Evolutionary conservation across 2,888 invertebrate species (phyloP).

Genomic region (Diogma glabrata): DNA sequence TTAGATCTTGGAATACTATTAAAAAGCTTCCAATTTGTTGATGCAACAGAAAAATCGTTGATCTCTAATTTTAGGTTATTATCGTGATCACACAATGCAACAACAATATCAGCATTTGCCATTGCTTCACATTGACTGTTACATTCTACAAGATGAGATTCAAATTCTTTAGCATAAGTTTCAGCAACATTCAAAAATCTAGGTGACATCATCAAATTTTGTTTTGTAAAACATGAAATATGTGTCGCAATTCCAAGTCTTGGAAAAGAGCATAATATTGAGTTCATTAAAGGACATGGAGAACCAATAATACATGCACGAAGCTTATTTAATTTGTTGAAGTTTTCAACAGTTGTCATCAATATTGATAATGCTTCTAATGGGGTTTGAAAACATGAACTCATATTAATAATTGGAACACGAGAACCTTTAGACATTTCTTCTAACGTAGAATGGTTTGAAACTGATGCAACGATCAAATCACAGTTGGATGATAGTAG

Average conservation of each 20-base stretch:
- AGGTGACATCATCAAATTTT: background rate
- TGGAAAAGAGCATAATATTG: background rate
- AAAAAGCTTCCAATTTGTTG: background rate
- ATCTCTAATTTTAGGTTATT: background rate
- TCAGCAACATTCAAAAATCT: background rate
- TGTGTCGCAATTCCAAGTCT: background rate
- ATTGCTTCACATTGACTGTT: background rate
- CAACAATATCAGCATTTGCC: background rate
- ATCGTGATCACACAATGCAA: background rate
- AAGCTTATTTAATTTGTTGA: background rate
- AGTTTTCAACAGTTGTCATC: background rate
- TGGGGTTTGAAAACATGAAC: background rate
- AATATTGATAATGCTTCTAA: conserved; percentile 1
- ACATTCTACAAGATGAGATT: background rate
- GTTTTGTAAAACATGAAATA: background rate
- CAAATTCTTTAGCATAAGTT: background rate
- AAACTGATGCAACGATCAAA: background rate
- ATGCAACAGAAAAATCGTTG: background rate
- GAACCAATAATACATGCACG: background rate
- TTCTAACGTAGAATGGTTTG: background rate
- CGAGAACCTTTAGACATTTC: background rate
- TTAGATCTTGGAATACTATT: background rate
- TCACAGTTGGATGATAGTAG: background rate
- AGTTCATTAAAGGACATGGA: background rate
- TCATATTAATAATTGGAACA: conserved; percentile 1